Percentiles rank a stretch among this genome's conserved stretches.
These are phyloP conservation scores for Achroia grisella DNA, from an alignment of 1,140 invertebrate species.

Conservation along the genomic window DNA sequence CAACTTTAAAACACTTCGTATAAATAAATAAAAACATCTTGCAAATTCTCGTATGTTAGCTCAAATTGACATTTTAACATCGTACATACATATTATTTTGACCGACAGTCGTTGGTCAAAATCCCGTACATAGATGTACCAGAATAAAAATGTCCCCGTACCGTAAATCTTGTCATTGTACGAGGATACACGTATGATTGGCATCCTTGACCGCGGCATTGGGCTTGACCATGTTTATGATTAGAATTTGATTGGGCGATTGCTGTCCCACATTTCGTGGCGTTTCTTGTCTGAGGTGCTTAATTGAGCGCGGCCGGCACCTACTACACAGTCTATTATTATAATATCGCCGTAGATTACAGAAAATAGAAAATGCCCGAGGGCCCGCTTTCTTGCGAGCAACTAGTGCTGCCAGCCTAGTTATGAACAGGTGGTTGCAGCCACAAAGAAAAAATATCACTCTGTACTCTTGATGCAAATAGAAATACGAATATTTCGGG, in stretches of 20 bases:
- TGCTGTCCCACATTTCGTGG: slow-evolving; percentile 22
- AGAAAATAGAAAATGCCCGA: slow-evolving; percentile 60
- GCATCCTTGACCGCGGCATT: too few species aligned
- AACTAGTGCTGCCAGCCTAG: slow-evolving; percentile 28
- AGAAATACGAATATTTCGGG: neutral
- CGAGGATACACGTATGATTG: too few species aligned
- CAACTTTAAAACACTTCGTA: too few species aligned
- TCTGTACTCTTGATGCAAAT: neutral
- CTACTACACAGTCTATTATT: slow-evolving; percentile 40
- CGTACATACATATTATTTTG: too few species aligned
- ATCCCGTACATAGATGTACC: too few species aligned
- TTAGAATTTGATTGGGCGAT: slow-evolving; percentile 24
- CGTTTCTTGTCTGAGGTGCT: slow-evolving; percentile 25
- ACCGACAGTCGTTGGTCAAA: too few species aligned
- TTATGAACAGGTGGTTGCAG: slow-evolving; percentile 34
- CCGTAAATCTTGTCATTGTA: too few species aligned
- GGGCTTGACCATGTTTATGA: slow-evolving; percentile 6
- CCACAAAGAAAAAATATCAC: slow-evolving; percentile 25
- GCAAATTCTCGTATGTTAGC: too few species aligned
- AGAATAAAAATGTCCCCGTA: too few species aligned
- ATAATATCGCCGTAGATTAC: slow-evolving; percentile 52
- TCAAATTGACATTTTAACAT: too few species aligned
- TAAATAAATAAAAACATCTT: too few species aligned
- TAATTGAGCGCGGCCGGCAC: slow-evolving; percentile 42
- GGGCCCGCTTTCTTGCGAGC: slow-evolving; percentile 47